Evolutionary conservation across 2,113 vertebrate species (phyloP), one percentile per base, ranked within the genome.

Genomic region (Lepus timidus): DNA sequence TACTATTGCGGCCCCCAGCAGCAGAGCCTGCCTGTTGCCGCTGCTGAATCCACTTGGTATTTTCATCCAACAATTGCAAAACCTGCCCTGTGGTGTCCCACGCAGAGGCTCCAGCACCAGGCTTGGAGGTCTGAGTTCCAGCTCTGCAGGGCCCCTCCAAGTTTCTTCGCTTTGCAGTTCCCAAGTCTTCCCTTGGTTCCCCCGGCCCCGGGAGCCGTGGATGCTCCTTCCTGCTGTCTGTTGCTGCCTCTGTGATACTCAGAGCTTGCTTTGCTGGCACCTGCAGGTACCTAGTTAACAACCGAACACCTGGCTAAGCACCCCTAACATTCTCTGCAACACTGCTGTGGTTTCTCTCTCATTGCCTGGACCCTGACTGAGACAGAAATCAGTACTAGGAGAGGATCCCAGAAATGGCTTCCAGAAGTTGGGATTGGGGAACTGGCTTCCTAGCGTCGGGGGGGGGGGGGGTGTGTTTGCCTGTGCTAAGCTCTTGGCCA

Each of bases 381-480:
- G 87, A 58, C 17, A 78, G 88, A 90, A 93, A 27, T 78, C 75
- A 36, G n/a, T 65, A 33, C 52, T 84, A 80, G 44, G 81, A 91
- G 22, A 49, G 39, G 58, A 22, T 39, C 67, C 20, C n/a, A 68
- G 65, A 31, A 81, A 92, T 14, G 64, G 33, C 83, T 4, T 27
- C 90, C 29, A 83, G 78, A 92, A 94, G 65, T 33, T 51, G 61
- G 68, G 82, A 81, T 33, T 76, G 67, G n/a, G 67, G 79, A 95
- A 80, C 29, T 51, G 22, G 23, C 65, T 70, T 91, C 55, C 29
- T 89, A 85, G 33, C 74, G 49, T 88, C 88, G 58, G 31, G 79
- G 51, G 23, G 33, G 33, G 33, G 33, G 33, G 33, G 33, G 33
- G 33, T 2, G 33, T 2, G 22, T 82, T 52, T 91, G 55, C 76